Evolutionary conservation across 2,113 vertebrate genomes (phyloP).

Genomic region (Monarcha castaneiventris): DNA sequence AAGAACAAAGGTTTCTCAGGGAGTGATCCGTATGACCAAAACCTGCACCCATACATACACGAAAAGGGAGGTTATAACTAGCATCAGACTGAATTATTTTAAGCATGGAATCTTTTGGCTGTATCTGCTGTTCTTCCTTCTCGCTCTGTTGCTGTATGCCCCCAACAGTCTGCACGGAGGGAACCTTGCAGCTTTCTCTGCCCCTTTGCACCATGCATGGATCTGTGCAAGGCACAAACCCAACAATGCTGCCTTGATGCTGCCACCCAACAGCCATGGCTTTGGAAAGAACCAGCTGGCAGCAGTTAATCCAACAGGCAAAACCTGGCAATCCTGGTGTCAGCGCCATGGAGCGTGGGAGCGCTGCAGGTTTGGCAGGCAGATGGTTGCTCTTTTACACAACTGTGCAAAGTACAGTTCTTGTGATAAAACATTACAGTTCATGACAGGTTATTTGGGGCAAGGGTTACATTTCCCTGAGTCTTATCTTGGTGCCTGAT

Average conservation of each 20-base stretch:
- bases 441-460: background rate
- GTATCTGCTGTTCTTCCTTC: background rate
- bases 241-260: background rate
- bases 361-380: background rate
- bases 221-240: accelerated
- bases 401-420: conserved; percentile 55
- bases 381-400: background rate
- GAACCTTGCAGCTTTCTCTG: background rate
- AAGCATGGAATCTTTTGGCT: background rate
- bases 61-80: background rate
- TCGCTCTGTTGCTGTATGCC: background rate
- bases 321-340: background rate
- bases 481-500: conserved; percentile 27
- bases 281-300: background rate
- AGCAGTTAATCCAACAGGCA: background rate
- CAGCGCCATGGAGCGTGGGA: background rate
- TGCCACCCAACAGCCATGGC: background rate
- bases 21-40: background rate
- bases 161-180: background rate
- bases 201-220: background rate
- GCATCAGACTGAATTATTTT: background rate
- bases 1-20: background rate
- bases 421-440: conserved; percentile 50
- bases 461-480: conserved; percentile 14
- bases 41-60: background rate